These are phyloP conservation scores for Acanthiza pusilla DNA, from an alignment of 2,797 vertebrate genomes.

Conservation along the genomic window DNA sequence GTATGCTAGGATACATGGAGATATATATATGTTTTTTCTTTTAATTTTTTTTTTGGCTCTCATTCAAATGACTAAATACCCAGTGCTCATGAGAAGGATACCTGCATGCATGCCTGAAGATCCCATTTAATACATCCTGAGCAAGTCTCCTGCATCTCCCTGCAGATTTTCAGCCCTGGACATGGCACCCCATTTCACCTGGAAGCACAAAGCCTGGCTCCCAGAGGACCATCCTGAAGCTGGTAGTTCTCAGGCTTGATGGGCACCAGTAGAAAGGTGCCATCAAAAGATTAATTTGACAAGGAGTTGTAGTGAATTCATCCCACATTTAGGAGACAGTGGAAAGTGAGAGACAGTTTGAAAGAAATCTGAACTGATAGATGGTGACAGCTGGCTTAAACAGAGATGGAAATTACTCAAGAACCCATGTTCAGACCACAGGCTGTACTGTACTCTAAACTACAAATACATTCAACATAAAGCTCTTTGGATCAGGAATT, in stretches of 20 bases:
- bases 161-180: background rate
- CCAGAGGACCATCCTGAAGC: background rate
- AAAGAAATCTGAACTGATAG: background rate
- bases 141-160: background rate
- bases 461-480: background rate
- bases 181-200: rapidly evolving
- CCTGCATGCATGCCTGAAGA: background rate
- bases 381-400: background rate
- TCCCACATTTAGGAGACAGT: background rate
- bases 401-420: background rate
- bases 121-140: background rate
- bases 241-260: background rate
- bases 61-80: background rate
- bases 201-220: background rate
- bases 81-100: background rate
- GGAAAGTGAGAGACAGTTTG: background rate
- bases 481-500: background rate
- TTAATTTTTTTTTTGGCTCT: background rate
- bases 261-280: background rate
- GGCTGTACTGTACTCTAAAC: background rate
- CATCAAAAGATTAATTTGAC: background rate
- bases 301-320: background rate
- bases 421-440: background rate
- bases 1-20: background rate
- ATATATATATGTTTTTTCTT: background rate